Percentiles rank a stretch among this genome's conserved stretches.
These are phyloP conservation scores for Beris chalybata DNA, from an alignment of 2,888 invertebrate species.

Conservation along the genomic window DNA sequence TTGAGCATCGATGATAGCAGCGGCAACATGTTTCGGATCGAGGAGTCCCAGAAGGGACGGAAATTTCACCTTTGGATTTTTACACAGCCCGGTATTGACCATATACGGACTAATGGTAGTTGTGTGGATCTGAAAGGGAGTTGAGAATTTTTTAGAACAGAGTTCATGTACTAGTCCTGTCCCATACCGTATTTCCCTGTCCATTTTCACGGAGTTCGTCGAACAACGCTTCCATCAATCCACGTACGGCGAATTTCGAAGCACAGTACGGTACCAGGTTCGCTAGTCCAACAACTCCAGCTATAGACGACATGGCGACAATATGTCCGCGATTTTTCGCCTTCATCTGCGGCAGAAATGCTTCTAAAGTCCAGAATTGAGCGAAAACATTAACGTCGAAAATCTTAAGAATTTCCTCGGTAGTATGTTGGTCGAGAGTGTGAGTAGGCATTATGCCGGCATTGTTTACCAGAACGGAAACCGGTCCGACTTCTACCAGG, in stretches of 20 bases:
- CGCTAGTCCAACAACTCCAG: slow-evolving; percentile 70
- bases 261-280: slow-evolving; percentile 82
- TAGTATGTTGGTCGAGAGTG: slow-evolving; percentile 65
- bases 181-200: slow-evolving; percentile 43
- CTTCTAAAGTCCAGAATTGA: slow-evolving; percentile 76
- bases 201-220: slow-evolving; percentile 72
- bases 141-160: not conserved
- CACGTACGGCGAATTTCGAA: slow-evolving; percentile 80
- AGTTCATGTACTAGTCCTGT: not conserved
- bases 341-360: slow-evolving; percentile 77
- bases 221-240: slow-evolving; percentile 79
- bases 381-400: slow-evolving; percentile 78
- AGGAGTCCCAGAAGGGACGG: slow-evolving; percentile 68
- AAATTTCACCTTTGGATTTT: slow-evolving; percentile 74
- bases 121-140: slow-evolving; percentile 64
- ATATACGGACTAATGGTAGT: slow-evolving; percentile 87
- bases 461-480: slow-evolving; percentile 81
- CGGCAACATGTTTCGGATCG: slow-evolving; percentile 66
- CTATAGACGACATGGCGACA: slow-evolving; percentile 75
- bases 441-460: slow-evolving; percentile 86
- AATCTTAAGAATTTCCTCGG: slow-evolving; percentile 68
- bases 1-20: slow-evolving; percentile 69
- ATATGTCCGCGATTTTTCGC: slow-evolving; percentile 74
- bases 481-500: slow-evolving; percentile 70
- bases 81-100: slow-evolving; percentile 83